These are phyloP conservation scores for Dendroctonus ponderosae DNA, from an alignment of 1,140 invertebrate genomes.

Conservation along the genomic window DNA sequence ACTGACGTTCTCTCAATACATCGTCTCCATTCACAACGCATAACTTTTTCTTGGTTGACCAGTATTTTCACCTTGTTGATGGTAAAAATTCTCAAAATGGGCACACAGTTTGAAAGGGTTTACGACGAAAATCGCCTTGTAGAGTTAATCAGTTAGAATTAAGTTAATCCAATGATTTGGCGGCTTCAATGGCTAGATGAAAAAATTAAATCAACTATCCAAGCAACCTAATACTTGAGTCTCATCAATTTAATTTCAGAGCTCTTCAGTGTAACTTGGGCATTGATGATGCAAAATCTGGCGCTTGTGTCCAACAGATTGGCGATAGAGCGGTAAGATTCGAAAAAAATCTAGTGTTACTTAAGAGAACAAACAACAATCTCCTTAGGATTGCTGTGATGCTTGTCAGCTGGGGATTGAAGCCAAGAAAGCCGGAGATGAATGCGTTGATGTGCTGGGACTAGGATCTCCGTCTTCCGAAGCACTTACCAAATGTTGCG, in stretches of 20 bases:
- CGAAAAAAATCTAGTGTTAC: neutral
- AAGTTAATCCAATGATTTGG: no score
- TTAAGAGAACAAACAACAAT: neutral
- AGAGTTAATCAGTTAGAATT: no score
- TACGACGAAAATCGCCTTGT: no score
- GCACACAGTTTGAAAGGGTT: neutral
- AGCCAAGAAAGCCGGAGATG: constrained; percentile 26
- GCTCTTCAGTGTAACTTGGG: constrained; percentile 38
- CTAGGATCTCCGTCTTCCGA: constrained; percentile 39
- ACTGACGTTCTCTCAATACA: constrained; percentile 12
- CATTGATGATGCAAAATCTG: constrained; percentile 34
- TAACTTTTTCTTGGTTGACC: neutral
- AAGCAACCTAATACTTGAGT: neutral
- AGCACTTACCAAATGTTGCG: constrained; percentile 43
- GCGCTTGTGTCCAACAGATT: constrained; percentile 15
- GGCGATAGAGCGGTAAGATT: constrained; percentile 33
- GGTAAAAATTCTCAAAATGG: neutral
- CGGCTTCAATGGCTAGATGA: neutral
- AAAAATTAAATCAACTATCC: neutral
- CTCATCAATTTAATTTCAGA: constrained; percentile 11
- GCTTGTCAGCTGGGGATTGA: constrained; percentile 44
- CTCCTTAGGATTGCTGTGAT: constrained; percentile 46
- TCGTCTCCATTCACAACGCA: neutral
- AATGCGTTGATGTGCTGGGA: constrained; percentile 37
- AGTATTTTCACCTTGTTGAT: neutral